Base-by-base conservation (phyloP, 1,140 invertebrate species). In the Hycleus cichorii region DNA sequence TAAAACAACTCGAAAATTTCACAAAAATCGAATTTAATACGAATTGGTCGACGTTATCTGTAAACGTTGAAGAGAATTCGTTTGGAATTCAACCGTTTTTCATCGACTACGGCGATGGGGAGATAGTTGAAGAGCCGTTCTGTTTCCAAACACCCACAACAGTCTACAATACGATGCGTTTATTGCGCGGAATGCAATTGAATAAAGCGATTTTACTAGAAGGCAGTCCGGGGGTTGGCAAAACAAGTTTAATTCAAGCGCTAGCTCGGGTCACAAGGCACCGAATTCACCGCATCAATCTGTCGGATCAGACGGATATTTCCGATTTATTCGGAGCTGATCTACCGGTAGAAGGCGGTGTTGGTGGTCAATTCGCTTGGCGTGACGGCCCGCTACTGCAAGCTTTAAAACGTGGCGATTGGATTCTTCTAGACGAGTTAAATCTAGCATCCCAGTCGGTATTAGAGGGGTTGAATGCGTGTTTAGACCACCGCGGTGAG, bases 271-370 rank as follows among this genome's bases (percentile, higher is more conserved):
- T 84, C 3, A 85, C 92, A 25, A 89, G 91, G 1, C 82, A 95
- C 73, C 79, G 80, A 67, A 80, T 98, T 6, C 85, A 95, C 10
- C 77, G 97, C 40, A 95, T 99, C 45, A 99, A 99, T 82, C 80
- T 99, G 9, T 98, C 95, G 43, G 97, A 99, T 71, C 97, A 99
- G 79, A 99, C 97, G 89, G 97, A 99, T 78, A 84, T 98, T 47
- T 91, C 90, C 12, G 97, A 99, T 80, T 78, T 99, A 10, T 99
- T 99, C 79, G 97, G 97, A 45, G 90, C 94, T 42, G 97, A 99
- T 80, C 77, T 99, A 47, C 97, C 97, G 0, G 86, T 94, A 2
- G 93, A 97, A 80, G 92, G 93, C 58, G 84, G 82, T 0, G 77
- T 78, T 53, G 82, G 83, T 57, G 94, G 94, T 9, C 84, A 88